Evolutionary conservation across 35 echinoderm and acorn worm species (phyloP).

Genomic region (Hemicentrotus pulcherrimus): DNA sequence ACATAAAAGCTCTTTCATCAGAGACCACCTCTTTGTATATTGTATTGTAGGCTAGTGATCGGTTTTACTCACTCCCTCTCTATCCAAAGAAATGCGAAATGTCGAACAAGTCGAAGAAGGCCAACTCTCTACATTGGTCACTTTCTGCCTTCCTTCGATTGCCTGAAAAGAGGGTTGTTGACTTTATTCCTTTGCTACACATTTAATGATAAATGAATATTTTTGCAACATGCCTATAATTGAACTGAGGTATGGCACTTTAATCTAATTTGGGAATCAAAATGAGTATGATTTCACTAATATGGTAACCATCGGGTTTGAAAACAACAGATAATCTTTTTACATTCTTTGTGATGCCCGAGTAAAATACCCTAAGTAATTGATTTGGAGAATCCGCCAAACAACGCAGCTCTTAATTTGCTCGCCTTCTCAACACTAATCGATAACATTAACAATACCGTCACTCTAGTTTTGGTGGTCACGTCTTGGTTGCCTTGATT

Average conservation of each 20-base stretch:
- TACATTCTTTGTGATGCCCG: constrained; percentile 1
- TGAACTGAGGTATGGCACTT: neutral
- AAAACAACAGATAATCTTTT: neutral
- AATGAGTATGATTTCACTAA: neutral
- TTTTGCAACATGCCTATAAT: neutral
- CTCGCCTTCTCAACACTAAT: neutral
- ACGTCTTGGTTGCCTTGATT: neutral
- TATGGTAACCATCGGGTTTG: neutral
- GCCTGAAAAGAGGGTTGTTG: too few species aligned
- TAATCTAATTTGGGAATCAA: neutral
- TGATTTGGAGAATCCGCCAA: neutral
- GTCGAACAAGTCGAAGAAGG: too few species aligned
- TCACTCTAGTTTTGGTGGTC: neutral
- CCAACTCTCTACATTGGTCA: too few species aligned
- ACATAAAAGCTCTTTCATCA: too few species aligned
- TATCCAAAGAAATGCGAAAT: too few species aligned
- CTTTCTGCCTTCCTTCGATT: too few species aligned
- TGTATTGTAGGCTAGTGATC: too few species aligned
- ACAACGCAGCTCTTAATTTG: neutral
- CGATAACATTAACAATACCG: neutral
- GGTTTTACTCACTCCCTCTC: too few species aligned
- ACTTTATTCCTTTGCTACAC: too few species aligned
- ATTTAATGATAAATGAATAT: too few species aligned
- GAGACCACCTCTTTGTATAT: too few species aligned
- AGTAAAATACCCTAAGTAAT: neutral